phyloP scores from a whole-genome alignment of 2,113 vertebrate genomes.

The Seriola quinqueradiata region DNA sequence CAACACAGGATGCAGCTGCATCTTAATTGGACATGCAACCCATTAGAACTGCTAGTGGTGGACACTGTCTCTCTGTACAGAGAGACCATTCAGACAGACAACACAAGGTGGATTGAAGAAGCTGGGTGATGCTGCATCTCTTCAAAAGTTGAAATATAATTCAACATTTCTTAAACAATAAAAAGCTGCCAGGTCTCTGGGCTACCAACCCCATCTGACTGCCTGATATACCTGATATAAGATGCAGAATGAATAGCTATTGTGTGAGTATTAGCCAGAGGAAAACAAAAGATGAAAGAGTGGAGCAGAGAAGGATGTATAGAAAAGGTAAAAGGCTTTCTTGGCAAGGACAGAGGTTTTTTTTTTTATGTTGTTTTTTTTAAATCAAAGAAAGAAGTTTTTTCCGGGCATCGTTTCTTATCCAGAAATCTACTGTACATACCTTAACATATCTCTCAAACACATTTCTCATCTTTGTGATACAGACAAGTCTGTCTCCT shows the following conservation, averaged over 20 bases:
- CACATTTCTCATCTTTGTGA: not conserved
- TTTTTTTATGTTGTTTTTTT: too few species aligned
- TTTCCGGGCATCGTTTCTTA: not conserved
- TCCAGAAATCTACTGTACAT: slow-evolving; percentile 8
- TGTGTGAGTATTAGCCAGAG: slow-evolving; percentile 8
- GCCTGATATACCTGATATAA: not conserved
- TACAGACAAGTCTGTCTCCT: not conserved
- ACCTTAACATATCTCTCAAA: not conserved
- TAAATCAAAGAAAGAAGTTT: not conserved
- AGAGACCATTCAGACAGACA: slow-evolving; percentile 17
- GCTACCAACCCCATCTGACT: not conserved
- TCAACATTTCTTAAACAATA: not conserved
- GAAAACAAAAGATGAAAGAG: slow-evolving; percentile 27
- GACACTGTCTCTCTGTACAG: slow-evolving; percentile 36
- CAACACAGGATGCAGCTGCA: slow-evolving; percentile 73
- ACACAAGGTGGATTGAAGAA: slow-evolving; percentile 17
- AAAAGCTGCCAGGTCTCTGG: not conserved
- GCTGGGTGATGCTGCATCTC: not conserved
- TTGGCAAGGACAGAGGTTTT: slow-evolving; percentile 23
- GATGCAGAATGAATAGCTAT: slow-evolving; percentile 8
- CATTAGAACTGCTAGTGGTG: slow-evolving; percentile 65
- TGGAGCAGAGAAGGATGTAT: not conserved
- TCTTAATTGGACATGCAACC: slow-evolving; percentile 74
- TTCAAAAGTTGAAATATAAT: not conserved
- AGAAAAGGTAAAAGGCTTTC: slow-evolving; percentile 9